Evolutionary conservation across 2,113 vertebrate species (phyloP).

Genomic region (Tylochromis polylepis): DNA sequence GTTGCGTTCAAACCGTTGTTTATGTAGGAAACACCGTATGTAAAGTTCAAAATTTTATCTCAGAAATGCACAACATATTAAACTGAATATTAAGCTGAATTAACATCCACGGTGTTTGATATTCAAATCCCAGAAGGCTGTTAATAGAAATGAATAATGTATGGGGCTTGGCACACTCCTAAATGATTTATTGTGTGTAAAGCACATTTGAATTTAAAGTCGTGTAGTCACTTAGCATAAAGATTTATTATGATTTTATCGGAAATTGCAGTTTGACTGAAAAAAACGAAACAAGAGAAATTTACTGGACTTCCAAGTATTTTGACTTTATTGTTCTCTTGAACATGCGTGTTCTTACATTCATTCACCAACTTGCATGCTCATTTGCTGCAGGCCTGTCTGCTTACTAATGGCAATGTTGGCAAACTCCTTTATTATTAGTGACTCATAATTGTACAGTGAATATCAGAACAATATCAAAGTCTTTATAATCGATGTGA

Average conservation of each 20-base stretch:
- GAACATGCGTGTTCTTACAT: background rate
- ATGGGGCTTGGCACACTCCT: too few species aligned
- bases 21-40: background rate
- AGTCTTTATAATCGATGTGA: background rate
- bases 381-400: background rate
- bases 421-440: background rate
- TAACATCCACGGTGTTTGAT: background rate
- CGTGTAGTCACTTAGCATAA: background rate
- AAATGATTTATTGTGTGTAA: background rate
- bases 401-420: background rate
- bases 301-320: background rate
- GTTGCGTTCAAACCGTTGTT: background rate
- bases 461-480: background rate
- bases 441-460: background rate
- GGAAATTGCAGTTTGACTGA: background rate
- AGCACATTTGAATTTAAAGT: background rate
- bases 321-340: background rate
- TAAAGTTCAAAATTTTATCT: background rate
- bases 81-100: background rate
- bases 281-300: background rate
- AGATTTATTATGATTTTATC: background rate
- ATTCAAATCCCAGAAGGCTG: background rate
- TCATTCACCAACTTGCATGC: background rate
- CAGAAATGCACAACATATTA: background rate
- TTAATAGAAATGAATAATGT: background rate